Conservation (phyloP, 2,113 vertebrate genomes). For the Clarias gariepinus region DNA sequence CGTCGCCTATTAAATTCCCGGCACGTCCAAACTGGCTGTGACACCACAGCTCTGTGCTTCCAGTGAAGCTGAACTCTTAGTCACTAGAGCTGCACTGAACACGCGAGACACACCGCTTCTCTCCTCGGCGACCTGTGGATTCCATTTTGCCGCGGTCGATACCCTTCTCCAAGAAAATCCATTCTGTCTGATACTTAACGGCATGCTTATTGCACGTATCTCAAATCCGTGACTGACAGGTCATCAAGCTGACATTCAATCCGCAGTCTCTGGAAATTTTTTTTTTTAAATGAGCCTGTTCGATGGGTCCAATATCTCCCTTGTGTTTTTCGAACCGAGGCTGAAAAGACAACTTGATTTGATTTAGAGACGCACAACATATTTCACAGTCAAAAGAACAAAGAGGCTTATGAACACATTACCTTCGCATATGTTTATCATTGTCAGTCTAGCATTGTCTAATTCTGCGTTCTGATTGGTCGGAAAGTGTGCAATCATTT, state of each 20-base stretch:
- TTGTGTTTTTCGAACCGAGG: not conserved
- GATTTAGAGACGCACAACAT: conserved; percentile 13
- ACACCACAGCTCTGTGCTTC: conserved; percentile 32
- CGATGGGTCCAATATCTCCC: not conserved
- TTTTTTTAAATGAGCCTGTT: not conserved
- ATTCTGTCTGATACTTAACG: conserved; percentile 33
- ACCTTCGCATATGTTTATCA: conserved; percentile 3
- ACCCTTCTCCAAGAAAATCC: conserved; percentile 25
- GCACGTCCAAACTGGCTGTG: conserved; percentile 45
- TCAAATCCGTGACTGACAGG: conserved; percentile 22
- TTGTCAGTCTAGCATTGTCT: not conserved
- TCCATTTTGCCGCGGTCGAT: conserved; percentile 17
- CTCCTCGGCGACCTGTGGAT: conserved; percentile 31
- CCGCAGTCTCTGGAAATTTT: not conserved
- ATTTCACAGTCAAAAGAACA: not conserved
- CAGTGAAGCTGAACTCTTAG: conserved; percentile 33
- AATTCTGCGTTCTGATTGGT: not conserved
- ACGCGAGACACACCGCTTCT: not conserved
- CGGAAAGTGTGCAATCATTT: not conserved
- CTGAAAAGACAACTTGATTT: conserved; percentile 1
- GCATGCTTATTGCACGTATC: conserved; percentile 15
- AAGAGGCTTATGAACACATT: conserved; percentile 25
- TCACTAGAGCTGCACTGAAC: not conserved
- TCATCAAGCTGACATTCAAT: conserved; percentile 28
- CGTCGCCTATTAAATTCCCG: conserved; percentile 19